A percentile compares a stretch with the other conserved stretches of the same genome.
phyloP scores from a whole-genome alignment of 2,888 invertebrate species.

The Hydrotaea diabolus region DNA sequence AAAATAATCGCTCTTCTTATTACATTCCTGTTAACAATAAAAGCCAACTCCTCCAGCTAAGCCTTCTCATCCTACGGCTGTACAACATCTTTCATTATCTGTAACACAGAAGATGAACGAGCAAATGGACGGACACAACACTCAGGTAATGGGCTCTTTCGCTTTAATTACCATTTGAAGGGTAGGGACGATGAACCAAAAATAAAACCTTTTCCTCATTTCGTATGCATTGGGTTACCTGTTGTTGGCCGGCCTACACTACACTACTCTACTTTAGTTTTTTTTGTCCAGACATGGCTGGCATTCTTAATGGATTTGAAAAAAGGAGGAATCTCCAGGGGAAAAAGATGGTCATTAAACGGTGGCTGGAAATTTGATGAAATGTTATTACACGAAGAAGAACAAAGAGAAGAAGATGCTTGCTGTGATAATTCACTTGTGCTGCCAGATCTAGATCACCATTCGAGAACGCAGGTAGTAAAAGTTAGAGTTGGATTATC shows the following conservation, averaged over 20 bases:
- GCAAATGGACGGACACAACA: neutral
- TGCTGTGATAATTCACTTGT: neutral
- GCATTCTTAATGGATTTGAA: neutral
- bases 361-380: conserved; percentile 9
- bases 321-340: neutral
- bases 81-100: conserved; percentile 2
- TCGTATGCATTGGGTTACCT: conserved; percentile 1
- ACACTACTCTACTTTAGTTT: neutral
- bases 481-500: too few species aligned
- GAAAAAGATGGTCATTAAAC: neutral
- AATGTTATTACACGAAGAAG: conserved; percentile 11
- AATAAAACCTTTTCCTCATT: conserved; percentile 3
- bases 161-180: conserved; percentile 12
- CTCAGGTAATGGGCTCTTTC: neutral
- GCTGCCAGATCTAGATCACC: neutral
- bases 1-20: neutral
- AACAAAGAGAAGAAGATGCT: neutral
- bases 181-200: neutral
- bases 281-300: neutral
- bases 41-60: neutral
- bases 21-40: conserved; percentile 16
- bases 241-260: neutral
- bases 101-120: too few species aligned
- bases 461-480: neutral
- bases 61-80: neutral